These are phyloP conservation scores for Ptychochromis oligacanthus DNA, from an alignment of 2,113 vertebrate species.

Conservation along the genomic window DNA sequence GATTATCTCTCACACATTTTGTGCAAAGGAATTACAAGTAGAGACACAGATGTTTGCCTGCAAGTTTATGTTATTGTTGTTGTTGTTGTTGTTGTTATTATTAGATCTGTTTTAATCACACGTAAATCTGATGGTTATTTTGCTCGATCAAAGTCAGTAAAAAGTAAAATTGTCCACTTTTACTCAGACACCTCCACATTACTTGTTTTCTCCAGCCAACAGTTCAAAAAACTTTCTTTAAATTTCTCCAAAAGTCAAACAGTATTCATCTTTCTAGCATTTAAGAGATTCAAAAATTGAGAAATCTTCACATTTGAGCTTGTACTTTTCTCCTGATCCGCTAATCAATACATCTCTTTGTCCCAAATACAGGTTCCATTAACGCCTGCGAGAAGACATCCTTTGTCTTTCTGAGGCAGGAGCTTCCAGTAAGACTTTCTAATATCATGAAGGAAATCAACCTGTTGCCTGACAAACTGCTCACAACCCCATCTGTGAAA, in stretches of 20 bases:
- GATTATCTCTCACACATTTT: not conserved
- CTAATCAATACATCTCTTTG: not conserved
- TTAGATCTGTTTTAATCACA: not conserved
- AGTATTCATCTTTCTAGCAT: no score
- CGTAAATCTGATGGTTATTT: not conserved
- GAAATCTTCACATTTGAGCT: not conserved
- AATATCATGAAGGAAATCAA: slow-evolving; percentile 99
- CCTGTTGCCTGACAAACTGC: slow-evolving; percentile 87
- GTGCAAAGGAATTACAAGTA: not conserved
- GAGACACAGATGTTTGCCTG: no score
- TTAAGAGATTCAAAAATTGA: not conserved
- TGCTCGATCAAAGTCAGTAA: not conserved
- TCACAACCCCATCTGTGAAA: slow-evolving; percentile 89
- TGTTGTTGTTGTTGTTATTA: not conserved
- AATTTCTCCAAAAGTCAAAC: not conserved
- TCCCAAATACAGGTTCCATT: slow-evolving; percentile 81
- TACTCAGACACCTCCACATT: not conserved
- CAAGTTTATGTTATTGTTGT: not conserved
- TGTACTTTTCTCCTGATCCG: not conserved
- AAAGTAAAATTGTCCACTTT: not conserved
- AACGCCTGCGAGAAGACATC: slow-evolving; percentile 97
- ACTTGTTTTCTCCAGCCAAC: not conserved
- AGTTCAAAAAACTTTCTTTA: not conserved
- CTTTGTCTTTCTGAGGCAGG: slow-evolving; percentile 92
- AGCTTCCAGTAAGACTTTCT: slow-evolving; percentile 91